These are phyloP conservation scores for Melanotus villosus DNA, from an alignment of 2,888 invertebrate genomes.

Conservation along the genomic window DNA sequence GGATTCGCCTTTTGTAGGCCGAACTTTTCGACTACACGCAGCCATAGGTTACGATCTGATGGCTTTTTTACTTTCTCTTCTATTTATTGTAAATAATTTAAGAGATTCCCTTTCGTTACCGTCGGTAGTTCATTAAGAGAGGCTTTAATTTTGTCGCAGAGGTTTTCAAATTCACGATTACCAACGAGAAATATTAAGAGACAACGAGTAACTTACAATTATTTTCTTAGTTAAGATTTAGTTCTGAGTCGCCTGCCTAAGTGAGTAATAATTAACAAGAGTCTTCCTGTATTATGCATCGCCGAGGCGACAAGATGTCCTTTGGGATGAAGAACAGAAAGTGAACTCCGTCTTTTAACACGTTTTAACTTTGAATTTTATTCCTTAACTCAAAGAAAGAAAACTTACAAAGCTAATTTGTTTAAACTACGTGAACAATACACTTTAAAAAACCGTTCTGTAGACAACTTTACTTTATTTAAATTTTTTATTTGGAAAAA, in stretches of 20 bases:
- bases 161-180: constrained; percentile 16
- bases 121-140: not conserved
- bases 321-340: constrained; percentile 51
- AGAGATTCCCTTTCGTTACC: too few species aligned
- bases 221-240: constrained; percentile 59
- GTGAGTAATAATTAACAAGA: constrained; percentile 59
- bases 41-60: not conserved
- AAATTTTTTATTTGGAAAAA: too few species aligned
- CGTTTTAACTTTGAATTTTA: constrained; percentile 55
- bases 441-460: too few species aligned
- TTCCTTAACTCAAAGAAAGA: constrained; percentile 41
- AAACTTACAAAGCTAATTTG: constrained; percentile 43
- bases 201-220: constrained; percentile 51
- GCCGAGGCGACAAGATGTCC: constrained; percentile 60
- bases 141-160: not conserved
- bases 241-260: constrained; percentile 57
- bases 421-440: constrained; percentile 31
- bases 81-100: not conserved
- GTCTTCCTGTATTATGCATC: constrained; percentile 58
- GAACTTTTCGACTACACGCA: constrained; percentile 2
- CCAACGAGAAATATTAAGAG: constrained; percentile 13
- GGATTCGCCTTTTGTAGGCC: constrained; percentile 44
- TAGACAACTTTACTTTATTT: too few species aligned
- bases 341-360: constrained; percentile 53
- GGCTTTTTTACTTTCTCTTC: constrained; percentile 7